Base-by-base conservation (phyloP, 2,797 vertebrate species). In the Dromococcyx pavoninus region DNA sequence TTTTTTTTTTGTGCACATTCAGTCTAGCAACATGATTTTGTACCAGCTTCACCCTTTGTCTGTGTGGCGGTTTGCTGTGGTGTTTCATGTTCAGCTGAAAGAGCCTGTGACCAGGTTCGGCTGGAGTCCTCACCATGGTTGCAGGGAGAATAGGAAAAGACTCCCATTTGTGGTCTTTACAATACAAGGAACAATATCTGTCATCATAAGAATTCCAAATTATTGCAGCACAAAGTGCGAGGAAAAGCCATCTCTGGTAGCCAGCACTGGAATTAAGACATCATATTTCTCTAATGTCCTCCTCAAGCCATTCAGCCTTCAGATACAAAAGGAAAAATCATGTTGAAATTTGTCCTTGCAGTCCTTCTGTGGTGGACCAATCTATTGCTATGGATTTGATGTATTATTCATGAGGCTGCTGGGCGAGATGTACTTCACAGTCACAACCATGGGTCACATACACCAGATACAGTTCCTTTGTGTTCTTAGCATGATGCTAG, bases 281-380 rank as follows among this genome's bases (percentile, higher is more conserved):
- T 54, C 13, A 1, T 10, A 11, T 39, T 77, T 84, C 19, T 86
- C 28, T 74, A n/a, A 11, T 24, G 8, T n/a, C 25, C 17, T 60
- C 44, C 17, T 67, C 14, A 46, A 85, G 56, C 17, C 3, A 0
- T 44, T 85, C 23, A 23, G 43, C 32, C 50, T 73, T 81, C 33
- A 57, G 54, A 33, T 44, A 9, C 2, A 8, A 50, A 56, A 74
- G 35, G 24, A 58, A 75, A 60, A 73, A 39, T 2, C 18, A 17
- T 1, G 22, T 41, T 66, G 62, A 53, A 39, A 27, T 65, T 88
- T 58, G 18, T 60, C 50, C 57, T 67, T 71, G 32, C 50, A 46
- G 13, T 76, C 72, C 33, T 51, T 4, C 35, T 32, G 0, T 0
- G 0, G 24, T 27, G 41, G 28, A 11, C 23, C 48, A 57, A 1